A percentile compares a stretch with the other conserved stretches of the same genome.
These are phyloP conservation scores for Equus quagga DNA, from an alignment of 2,113 vertebrate genomes.

Conservation along the genomic window DNA sequence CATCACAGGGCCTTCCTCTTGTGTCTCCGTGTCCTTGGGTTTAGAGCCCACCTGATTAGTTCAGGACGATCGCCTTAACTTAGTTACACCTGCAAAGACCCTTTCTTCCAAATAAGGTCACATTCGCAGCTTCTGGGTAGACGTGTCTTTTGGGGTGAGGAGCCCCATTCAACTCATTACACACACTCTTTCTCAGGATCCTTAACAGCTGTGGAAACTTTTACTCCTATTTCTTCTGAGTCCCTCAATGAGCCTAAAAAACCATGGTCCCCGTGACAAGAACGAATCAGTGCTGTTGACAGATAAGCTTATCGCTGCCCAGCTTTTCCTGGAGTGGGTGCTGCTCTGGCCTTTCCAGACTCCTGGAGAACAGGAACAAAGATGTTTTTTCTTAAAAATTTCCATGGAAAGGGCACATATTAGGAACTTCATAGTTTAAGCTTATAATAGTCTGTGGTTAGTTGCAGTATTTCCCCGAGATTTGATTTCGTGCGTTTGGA, in stretches of 20 bases:
- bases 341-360: not conserved
- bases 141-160: too few relatives aligned
- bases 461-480: not conserved
- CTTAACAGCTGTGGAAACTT: not conserved
- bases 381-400: too few relatives aligned
- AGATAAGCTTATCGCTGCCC: accelerated
- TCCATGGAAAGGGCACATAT: not conserved
- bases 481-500: not conserved
- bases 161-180: not conserved
- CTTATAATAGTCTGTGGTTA: too few relatives aligned
- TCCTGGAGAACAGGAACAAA: not conserved
- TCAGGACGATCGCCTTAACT: not conserved
- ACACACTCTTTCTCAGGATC: accelerated
- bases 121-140: accelerated
- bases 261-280: accelerated
- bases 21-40: not conserved
- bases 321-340: accelerated
- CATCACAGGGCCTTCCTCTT: accelerated
- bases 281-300: accelerated
- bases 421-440: not conserved
- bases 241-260: not conserved
- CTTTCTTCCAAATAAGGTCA: not conserved
- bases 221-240: accelerated
- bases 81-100: not conserved
- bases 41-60: too few relatives aligned